These are phyloP conservation scores for Menidia menidia DNA, from an alignment of 2,797 vertebrate species.

Conservation along the genomic window DNA sequence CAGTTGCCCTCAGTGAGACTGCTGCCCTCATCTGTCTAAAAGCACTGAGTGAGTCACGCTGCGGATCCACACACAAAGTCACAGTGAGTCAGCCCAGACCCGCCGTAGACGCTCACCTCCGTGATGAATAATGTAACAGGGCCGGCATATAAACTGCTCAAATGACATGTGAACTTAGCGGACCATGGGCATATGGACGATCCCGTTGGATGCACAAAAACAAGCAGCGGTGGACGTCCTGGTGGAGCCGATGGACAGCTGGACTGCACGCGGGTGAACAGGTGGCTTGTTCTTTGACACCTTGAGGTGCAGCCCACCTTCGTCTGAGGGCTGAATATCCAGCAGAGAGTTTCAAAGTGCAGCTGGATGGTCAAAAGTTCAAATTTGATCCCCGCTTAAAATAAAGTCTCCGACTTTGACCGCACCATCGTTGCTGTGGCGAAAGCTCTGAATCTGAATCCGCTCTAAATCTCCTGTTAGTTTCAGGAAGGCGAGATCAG, in stretches of 20 bases:
- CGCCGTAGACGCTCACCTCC: conserved; percentile 73
- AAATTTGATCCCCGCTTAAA: neutral
- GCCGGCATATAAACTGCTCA: conserved; percentile 69
- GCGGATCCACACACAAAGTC: conserved; percentile 57
- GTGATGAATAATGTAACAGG: conserved; percentile 82
- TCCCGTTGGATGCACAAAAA: conserved; percentile 29
- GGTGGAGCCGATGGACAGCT: conserved; percentile 53
- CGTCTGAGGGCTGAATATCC: conserved; percentile 39
- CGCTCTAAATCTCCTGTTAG: too few relatives aligned
- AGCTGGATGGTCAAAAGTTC: conserved; percentile 1
- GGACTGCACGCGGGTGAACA: conserved; percentile 32
- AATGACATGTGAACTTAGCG: conserved; percentile 66
- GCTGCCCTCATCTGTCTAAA: conserved; percentile 83
- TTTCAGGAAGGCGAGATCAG: neutral
- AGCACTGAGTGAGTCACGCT: conserved; percentile 81
- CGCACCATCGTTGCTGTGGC: neutral
- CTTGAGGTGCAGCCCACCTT: conserved; percentile 42
- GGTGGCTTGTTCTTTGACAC: conserved; percentile 58
- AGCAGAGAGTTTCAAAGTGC: conserved; percentile 9
- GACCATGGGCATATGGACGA: conserved; percentile 62
- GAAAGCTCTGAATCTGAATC: too few relatives aligned
- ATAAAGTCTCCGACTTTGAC: neutral
- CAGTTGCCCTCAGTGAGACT: conserved; percentile 70
- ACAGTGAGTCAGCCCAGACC: conserved; percentile 83
- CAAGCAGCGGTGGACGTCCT: conserved; percentile 18